Base-by-base conservation (phyloP, 1,140 invertebrate species). In the Drosophila fuyamai region DNA sequence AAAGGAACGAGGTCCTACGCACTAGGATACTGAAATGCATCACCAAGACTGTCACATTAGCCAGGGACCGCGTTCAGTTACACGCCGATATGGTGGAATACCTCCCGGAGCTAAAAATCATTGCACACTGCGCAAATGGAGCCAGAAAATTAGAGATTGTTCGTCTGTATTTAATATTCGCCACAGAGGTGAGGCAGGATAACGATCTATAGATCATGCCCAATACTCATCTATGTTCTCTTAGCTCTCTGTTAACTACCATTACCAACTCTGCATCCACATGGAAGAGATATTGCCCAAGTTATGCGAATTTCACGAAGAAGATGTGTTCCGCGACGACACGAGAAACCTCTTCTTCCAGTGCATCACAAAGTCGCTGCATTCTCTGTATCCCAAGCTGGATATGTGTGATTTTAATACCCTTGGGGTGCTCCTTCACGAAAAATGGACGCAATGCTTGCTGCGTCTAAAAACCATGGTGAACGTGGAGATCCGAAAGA, bases 241-340 rank as follows among this genome's bases (percentile, higher is more conserved):
- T 18, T 32, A 92, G 90, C 70, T 91, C 4, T 67, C 81, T 4
- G 62, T 89, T 5, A 90, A 91, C 55, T 92, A 92, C 71, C 86
- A 91, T 47, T 50, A 86, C 41, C 58, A 68, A 23, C 14, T 92
- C 10, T 83, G 90, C 65, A 38, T 72, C n/a, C 65, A 85, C n/a
- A 63, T 89, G 41, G 90, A 92, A 38, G 66, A 86, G 8, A 70
- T 86, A 23, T 38, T 92, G 12, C 86, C 90, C 1, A 80, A 76
- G 13, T 56, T 92, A 0, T 89, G 83, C 50, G 79, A 79, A 35
- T 81, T 76, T 38, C 75, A 92, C 50, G 71, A 86, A 13, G 68
- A 71, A 7, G 75, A 80, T 50, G 44, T 50, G 8, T 82, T 76
- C 12, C 63, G 73, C 7, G 73, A 74, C 18, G 74, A 72, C 5